Evolutionary conservation across 2,888 invertebrate species (phyloP).

Genomic region (Phaedon cochleariae): DNA sequence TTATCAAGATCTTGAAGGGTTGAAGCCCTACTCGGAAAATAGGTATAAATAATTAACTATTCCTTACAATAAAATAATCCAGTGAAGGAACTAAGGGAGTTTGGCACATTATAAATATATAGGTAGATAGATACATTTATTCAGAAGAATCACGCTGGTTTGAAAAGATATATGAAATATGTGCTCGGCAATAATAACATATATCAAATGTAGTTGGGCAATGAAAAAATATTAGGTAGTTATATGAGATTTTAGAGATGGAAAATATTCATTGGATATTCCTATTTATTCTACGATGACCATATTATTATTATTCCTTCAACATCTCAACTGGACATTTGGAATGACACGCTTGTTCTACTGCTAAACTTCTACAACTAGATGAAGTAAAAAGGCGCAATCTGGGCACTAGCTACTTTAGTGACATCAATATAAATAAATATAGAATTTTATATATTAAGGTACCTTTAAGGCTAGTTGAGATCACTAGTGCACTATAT

Average conservation of each 20-base stretch:
- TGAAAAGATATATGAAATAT: background rate
- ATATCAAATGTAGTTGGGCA: too few species aligned
- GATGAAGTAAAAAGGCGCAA: conserved; percentile 60
- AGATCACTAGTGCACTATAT: conserved; percentile 62
- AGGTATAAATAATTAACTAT: background rate
- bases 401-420: conserved; percentile 55
- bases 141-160: background rate
- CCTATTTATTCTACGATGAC: background rate
- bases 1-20: background rate
- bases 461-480: conserved; percentile 63
- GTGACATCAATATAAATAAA: conserved; percentile 57
- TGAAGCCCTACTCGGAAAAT: conserved; percentile 29
- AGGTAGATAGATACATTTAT: background rate
- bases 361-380: conserved; percentile 21
- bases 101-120: conserved; percentile 31
- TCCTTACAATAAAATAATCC: background rate
- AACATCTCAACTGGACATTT: background rate
- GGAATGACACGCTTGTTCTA: background rate
- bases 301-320: background rate
- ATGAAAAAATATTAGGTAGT: too few species aligned
- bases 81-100: conserved; percentile 17
- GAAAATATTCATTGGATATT: background rate
- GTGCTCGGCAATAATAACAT: background rate
- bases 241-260: background rate
- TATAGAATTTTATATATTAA: conserved; percentile 58